Evolutionary conservation across 2,888 invertebrate genomes (phyloP), one percentile per base, ranked within the genome.

Genomic region (Pandemis corylana): DNA sequence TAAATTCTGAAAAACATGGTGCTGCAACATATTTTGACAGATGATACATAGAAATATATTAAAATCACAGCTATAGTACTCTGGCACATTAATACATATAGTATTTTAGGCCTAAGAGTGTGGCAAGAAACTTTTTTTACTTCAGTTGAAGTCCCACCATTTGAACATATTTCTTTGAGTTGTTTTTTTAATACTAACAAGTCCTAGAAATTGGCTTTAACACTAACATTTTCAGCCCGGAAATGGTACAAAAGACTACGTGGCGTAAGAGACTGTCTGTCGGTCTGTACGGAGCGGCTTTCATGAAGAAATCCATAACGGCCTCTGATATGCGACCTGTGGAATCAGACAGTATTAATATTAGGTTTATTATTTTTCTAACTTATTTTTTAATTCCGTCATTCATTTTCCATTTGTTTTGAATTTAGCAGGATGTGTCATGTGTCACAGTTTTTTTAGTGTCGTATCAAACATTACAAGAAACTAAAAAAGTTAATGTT

Each of bases 221-320:
- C 36, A 68, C 68, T 75, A 73, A 76, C 62, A 72, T 69, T 78
- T 77, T 56, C 78, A 78, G 78, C 76, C 76, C 72, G 49, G 69
- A 71, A 70, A 36, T 72, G 61, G 51, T 49, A 13, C 68, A 49
- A 69, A 74, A 44, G 61, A 59, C n/a, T 0, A 20, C 84, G 20
- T 90, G 91, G 91, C 87, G 89, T 68, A 83, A 83, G 65, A 87
- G 87, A 15, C 76, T 88, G 44, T 85, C 86, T 20, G 75, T 87
- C 46, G 20, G 65, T 42, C 41, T 66, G 15, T 61, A 51, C 44
- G 72, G 75, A 28, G 76, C 76, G 51, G 75, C 76, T 41, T 75
- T 78, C 75, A 78, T 82, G 82, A 75, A 82, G 83, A 49, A 83
- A 79, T 80, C 83, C 61, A 80, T 83, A 61, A 80, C 83, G 68